These are phyloP conservation scores for Exephanes ischioxanthus DNA, from an alignment of 2,888 invertebrate species.

Conservation along the genomic window DNA sequence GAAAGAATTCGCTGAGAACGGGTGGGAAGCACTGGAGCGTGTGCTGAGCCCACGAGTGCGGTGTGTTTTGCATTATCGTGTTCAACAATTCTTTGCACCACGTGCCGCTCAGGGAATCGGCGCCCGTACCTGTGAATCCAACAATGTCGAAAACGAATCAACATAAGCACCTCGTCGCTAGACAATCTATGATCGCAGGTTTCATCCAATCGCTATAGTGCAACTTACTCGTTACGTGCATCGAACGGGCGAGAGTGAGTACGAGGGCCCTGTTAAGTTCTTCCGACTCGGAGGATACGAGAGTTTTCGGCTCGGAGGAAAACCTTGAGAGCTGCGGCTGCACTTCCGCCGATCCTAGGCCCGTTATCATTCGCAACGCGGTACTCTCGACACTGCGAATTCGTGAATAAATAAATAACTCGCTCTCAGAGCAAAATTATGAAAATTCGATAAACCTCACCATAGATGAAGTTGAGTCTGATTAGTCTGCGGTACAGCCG, in stretches of 20 bases:
- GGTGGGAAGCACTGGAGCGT: constrained; percentile 97
- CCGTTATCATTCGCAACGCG: constrained; percentile 93
- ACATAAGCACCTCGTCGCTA: constrained; percentile 31
- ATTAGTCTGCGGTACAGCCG: constrained; percentile 96
- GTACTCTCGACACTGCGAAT: constrained; percentile 93
- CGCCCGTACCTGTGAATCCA: constrained; percentile 83
- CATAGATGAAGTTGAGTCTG: constrained; percentile 97
- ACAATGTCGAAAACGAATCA: constrained; percentile 43
- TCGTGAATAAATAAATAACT: constrained; percentile 21
- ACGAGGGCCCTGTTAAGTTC: constrained; percentile 97
- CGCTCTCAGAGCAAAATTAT: neutral
- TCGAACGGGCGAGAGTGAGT: constrained; percentile 95
- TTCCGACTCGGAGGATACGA: constrained; percentile 97
- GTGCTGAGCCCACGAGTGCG: constrained; percentile 97
- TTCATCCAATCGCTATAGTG: neutral
- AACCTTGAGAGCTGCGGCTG: constrained; percentile 97
- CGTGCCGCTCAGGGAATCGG: constrained; percentile 88
- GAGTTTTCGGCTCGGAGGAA: constrained; percentile 95
- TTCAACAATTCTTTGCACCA: constrained; percentile 97
- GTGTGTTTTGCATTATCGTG: constrained; percentile 97
- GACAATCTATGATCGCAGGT: neutral
- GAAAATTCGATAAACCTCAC: constrained; percentile 84
- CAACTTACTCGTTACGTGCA: constrained; percentile 93
- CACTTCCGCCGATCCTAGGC: constrained; percentile 97
- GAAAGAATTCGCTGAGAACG: constrained; percentile 95